Evolutionary conservation across 1,140 invertebrate species (phyloP).

Genomic region (Matsumurasca onukii): DNA sequence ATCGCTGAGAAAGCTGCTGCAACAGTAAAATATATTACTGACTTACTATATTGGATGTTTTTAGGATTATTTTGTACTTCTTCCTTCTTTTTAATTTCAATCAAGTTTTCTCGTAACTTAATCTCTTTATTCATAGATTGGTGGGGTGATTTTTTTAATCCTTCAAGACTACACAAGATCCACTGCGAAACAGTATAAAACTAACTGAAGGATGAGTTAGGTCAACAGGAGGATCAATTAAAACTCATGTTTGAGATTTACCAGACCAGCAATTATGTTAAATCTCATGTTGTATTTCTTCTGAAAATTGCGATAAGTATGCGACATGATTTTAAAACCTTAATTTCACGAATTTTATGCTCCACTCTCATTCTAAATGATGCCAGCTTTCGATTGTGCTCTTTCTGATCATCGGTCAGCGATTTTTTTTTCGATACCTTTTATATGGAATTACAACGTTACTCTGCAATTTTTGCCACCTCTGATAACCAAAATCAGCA

Average conservation of each 20-base stretch:
- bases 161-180: too few species aligned
- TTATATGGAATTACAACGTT: constrained; percentile 6
- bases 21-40: too few species aligned
- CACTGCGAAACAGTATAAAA: constrained; percentile 1
- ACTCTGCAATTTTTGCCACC: constrained; percentile 5
- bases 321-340: not conserved
- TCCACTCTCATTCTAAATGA: constrained; percentile 5
- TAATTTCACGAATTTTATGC: constrained; percentile 4
- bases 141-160: too few species aligned
- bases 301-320: constrained; percentile 13
- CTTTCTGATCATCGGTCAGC: constrained; percentile 5
- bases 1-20: too few species aligned
- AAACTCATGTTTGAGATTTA: constrained; percentile 3
- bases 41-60: too few species aligned
- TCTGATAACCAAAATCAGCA: constrained; percentile 1
- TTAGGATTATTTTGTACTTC: too few species aligned
- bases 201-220: not conserved
- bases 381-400: constrained; percentile 5
- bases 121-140: too few species aligned
- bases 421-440: constrained; percentile 6
- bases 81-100: too few species aligned
- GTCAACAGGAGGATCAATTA: constrained; percentile 6
- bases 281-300: constrained; percentile 20
- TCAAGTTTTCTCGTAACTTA: too few species aligned
- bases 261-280: constrained; percentile 18